These are phyloP conservation scores for Scrobipalpa costella DNA, from an alignment of 2,888 invertebrate species.

Conservation along the genomic window DNA sequence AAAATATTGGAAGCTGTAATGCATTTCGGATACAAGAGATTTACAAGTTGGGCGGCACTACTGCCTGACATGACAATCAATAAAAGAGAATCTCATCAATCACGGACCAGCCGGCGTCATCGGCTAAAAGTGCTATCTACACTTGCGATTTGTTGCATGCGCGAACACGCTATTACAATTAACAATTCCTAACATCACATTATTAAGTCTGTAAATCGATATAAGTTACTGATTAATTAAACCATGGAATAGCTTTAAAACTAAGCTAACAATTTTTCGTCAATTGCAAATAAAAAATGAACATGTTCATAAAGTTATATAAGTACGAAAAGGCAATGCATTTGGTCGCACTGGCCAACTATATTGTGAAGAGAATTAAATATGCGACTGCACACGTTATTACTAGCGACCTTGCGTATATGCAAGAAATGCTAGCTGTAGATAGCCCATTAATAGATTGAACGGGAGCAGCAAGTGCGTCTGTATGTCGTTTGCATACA, in stretches of 20 bases:
- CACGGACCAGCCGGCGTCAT: background rate
- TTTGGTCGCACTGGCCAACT: background rate
- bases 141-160: background rate
- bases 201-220: too few species aligned
- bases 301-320: too few species aligned
- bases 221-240: too few species aligned
- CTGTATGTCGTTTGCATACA: background rate
- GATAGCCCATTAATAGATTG: background rate
- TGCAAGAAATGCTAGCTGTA: background rate
- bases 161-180: background rate
- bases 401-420: background rate
- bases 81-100: conserved; percentile 6
- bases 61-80: background rate
- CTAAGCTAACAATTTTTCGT: too few species aligned
- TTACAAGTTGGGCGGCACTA: background rate
- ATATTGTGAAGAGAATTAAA: background rate
- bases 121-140: background rate
- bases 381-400: background rate
- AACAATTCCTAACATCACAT: too few species aligned
- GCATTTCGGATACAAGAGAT: conserved; percentile 1
- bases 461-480: background rate
- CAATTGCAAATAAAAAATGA: too few species aligned
- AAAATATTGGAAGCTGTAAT: conserved; percentile 18
- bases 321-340: too few species aligned
- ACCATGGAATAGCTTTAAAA: too few species aligned